Evolutionary conservation across 1,140 invertebrate species (phyloP).

Genomic region (Tetragnatha versicolor): DNA sequence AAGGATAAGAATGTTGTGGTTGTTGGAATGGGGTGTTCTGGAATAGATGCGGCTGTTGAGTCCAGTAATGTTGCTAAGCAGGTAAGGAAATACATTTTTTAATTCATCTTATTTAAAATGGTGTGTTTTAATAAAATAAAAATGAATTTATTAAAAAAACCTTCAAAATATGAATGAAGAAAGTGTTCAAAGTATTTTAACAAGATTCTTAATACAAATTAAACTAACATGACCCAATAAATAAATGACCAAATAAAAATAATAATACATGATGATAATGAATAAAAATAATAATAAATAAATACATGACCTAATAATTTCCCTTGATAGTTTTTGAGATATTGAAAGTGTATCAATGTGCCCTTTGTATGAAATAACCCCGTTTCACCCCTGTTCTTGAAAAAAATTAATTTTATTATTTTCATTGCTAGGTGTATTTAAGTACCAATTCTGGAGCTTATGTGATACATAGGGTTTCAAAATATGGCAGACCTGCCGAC

Average conservation of each 20-base stretch:
- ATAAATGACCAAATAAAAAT: not conserved
- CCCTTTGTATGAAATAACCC: too few relatives aligned
- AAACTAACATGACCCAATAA: not conserved
- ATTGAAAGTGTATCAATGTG: too few relatives aligned
- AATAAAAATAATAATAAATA: too few relatives aligned
- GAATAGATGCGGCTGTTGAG: constrained; percentile 41
- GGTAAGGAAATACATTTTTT: not conserved
- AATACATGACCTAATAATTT: too few relatives aligned
- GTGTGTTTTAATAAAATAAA: too few relatives aligned
- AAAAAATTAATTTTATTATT: too few relatives aligned
- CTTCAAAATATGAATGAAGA: not conserved
- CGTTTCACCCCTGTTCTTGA: too few relatives aligned
- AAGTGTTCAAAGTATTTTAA: not conserved
- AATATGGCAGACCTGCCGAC: constrained; percentile 61
- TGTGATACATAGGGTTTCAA: constrained; percentile 63
- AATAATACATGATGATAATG: not conserved
- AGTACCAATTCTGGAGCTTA: constrained; percentile 66
- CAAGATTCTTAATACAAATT: not conserved
- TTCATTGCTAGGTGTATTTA: constrained; percentile 62
- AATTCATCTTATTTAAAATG: too few relatives aligned
- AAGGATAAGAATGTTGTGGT: constrained; percentile 25
- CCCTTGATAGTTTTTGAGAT: too few relatives aligned
- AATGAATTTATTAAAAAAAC: too few relatives aligned
- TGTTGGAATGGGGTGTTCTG: constrained; percentile 37
- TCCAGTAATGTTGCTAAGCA: constrained; percentile 31